Conservation (phyloP, 2,888 invertebrate species). For the Napeogenes inachia region DNA sequence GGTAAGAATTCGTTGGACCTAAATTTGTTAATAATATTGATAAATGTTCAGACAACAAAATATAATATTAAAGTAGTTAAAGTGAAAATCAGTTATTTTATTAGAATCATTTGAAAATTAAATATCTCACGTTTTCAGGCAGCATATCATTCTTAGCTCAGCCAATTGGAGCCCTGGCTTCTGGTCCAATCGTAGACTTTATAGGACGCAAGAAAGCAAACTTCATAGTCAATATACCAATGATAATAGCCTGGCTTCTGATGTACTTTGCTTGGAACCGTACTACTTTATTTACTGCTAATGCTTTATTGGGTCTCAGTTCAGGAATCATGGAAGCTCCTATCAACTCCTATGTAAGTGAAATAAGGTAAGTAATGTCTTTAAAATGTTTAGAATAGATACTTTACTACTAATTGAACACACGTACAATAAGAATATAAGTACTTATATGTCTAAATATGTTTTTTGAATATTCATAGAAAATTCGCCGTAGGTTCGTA, state of each 20-base stretch:
- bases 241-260: constrained; percentile 75
- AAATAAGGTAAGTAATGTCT: constrained; percentile 62
- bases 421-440: not conserved
- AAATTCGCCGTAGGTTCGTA: too few relatives aligned
- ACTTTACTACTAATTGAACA: not conserved
- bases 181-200: constrained; percentile 74
- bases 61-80: too few relatives aligned
- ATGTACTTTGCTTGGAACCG: constrained; percentile 69
- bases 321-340: constrained; percentile 79
- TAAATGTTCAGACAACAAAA: too few relatives aligned
- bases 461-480: too few relatives aligned
- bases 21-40: not conserved
- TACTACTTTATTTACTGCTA: constrained; percentile 66
- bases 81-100: too few relatives aligned
- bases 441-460: constrained; percentile 13
- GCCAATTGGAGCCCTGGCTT: constrained; percentile 74
- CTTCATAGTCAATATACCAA: constrained; percentile 75
- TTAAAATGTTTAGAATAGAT: too few relatives aligned
- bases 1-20: constrained; percentile 51
- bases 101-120: too few relatives aligned
- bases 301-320: constrained; percentile 72
- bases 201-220: constrained; percentile 75
- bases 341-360: constrained; percentile 76
- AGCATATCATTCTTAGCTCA: constrained; percentile 76
- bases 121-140: constrained; percentile 50